Evolutionary conservation across 2,888 invertebrate genomes (phyloP).

Genomic region (Metalampra italica): DNA sequence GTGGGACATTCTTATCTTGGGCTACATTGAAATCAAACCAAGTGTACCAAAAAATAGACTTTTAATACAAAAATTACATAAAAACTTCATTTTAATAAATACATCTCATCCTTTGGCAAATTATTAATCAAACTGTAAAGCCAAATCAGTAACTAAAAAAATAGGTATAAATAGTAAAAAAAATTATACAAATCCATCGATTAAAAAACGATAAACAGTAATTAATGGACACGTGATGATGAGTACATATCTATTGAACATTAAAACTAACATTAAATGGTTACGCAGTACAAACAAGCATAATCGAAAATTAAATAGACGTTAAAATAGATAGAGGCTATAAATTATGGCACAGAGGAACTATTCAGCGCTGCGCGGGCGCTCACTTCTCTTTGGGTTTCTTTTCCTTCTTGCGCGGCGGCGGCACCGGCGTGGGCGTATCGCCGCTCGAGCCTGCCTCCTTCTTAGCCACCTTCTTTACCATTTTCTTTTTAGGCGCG

Average conservation of each 20-base stretch:
- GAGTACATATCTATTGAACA: slow-evolving; percentile 31
- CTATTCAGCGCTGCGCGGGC: slow-evolving; percentile 44
- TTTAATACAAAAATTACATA: slow-evolving; percentile 68
- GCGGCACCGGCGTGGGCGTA: slow-evolving; percentile 67
- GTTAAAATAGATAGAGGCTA: slow-evolving; percentile 55
- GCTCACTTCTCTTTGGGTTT: slow-evolving; percentile 75
- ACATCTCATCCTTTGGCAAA: slow-evolving; percentile 59
- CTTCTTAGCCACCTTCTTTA: slow-evolving; percentile 71
- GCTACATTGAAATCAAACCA: slow-evolving; percentile 1
- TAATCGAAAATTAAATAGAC: slow-evolving; percentile 58
- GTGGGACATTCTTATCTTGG: too few relatives aligned
- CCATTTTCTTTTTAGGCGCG: slow-evolving; percentile 58
- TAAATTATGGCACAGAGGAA: slow-evolving; percentile 73
- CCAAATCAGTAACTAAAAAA: slow-evolving; percentile 38
- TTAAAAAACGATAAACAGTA: slow-evolving; percentile 42
- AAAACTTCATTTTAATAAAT: slow-evolving; percentile 60
- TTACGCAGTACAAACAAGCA: slow-evolving; percentile 69
- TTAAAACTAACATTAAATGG: slow-evolving; percentile 49
- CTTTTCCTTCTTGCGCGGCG: slow-evolving; percentile 77
- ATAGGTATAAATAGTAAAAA: slow-evolving; percentile 39
- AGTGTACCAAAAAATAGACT: slow-evolving; percentile 62
- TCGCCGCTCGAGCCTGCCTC: slow-evolving; percentile 46
- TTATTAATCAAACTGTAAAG: slow-evolving; percentile 35
- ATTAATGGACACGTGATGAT: slow-evolving; percentile 49
- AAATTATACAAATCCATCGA: slow-evolving; percentile 35